Base-by-base conservation (phyloP, 2,797 vertebrate genomes). In the Sebastes elongatus region DNA sequence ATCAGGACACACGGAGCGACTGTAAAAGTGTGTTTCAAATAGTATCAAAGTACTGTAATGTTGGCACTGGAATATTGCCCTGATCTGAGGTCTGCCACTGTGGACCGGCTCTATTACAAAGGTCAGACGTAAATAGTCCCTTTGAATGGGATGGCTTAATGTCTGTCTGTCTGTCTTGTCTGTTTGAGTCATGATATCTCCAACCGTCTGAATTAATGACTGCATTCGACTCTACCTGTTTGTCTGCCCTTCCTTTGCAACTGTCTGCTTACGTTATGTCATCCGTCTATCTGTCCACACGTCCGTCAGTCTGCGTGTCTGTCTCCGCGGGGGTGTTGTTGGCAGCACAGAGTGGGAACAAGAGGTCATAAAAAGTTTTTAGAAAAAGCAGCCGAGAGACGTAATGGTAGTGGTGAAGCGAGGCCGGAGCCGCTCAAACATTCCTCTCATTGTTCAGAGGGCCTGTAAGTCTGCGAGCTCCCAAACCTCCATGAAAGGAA, bases 381-480 rank as follows among this genome's bases (percentile, higher is more conserved):
- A 64, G 84, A 93, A 90, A 52, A 93, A 85, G 91, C 83, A 89
- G 87, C 72, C 55, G 75, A 82, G 88, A 85, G 86, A 84, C 73
- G 78, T 88, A 92, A 92, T 89, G 85, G 87, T 79, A 80, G 90
- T 74, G 83, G 78, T 67, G 77, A 80, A 88, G 88, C 22, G 35
- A 88, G 85, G 90, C 88, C 79, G 59, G 87, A 92, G 90, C 88
- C 82, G 89, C 91, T 93, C 86, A 81, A 87, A 95, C 95, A 96
- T 96, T 96, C 95, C 94, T 95, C 92, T 96, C 95, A 95, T 96
- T 96, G 96, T 96, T 96, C 94, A 92, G 90, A 82, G 93, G 91
- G 90, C 92, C 92, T 86, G 93, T 93, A 94, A 95, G 93, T 93
- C 94, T 86, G 82, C 35, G 38, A 84, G 91, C 89, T 91, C 87